Evolutionary conservation across 2,797 vertebrate species (phyloP).

Genomic region (Dendrocincla fuliginosa): DNA sequence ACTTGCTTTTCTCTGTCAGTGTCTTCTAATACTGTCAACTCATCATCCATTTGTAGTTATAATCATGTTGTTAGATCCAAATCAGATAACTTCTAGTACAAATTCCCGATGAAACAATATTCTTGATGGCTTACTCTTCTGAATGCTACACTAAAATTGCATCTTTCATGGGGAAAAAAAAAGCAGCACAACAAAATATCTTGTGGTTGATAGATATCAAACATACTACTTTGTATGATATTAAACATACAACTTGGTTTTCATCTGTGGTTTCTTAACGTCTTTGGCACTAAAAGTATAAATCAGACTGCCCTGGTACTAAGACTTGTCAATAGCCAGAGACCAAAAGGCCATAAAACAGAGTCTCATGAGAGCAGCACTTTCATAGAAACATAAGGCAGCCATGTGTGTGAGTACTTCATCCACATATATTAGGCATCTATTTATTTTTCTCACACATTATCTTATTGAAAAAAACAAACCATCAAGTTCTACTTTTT

Average conservation of each 20-base stretch:
- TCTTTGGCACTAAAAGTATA: slow-evolving; percentile 35
- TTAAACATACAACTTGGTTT: not conserved
- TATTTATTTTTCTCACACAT: slow-evolving; percentile 32
- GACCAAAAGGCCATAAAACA: not conserved
- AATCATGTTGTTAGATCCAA: not conserved
- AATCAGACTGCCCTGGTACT: slow-evolving; percentile 41
- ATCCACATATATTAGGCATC: not conserved
- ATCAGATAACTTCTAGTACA: not conserved
- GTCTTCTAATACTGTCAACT: not conserved
- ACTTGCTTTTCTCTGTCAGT: not conserved
- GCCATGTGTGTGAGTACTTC: not conserved
- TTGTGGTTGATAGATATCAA: not conserved
- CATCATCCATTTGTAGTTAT: not conserved
- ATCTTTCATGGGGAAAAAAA: not conserved
- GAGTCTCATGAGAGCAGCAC: not conserved
- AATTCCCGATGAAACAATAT: not conserved
- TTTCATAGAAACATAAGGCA: not conserved
- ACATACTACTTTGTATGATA: not conserved
- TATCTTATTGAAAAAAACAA: slow-evolving; percentile 14
- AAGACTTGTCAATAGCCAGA: slow-evolving; percentile 32
- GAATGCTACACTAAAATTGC: not conserved
- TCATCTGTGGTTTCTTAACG: slow-evolving; percentile 25
- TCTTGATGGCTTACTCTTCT: not conserved
- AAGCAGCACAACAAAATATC: not conserved
- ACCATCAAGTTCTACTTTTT: not conserved